Percentiles rank a stretch among this genome's conserved stretches.
These are phyloP conservation scores for Lacerta viridis DNA, from an alignment of 2,797 vertebrate species.

Conservation along the genomic window DNA sequence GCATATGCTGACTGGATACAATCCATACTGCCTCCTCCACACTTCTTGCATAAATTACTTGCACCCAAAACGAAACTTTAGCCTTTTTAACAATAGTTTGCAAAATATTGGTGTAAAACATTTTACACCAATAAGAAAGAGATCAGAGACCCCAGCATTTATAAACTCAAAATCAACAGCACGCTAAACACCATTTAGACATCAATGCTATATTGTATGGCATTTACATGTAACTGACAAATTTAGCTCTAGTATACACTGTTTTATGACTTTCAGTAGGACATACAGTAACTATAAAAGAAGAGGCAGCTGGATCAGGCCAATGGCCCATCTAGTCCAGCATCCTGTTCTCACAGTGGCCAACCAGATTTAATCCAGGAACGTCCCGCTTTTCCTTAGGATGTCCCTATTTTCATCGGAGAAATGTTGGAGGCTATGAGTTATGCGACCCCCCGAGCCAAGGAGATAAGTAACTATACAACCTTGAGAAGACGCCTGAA, in stretches of 20 bases:
- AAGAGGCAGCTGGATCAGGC: too few relatives aligned
- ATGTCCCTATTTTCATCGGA: too few relatives aligned
- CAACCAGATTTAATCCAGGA: too few relatives aligned
- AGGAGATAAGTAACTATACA: too few relatives aligned
- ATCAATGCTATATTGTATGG: rapidly evolving
- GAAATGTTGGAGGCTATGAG: too few relatives aligned
- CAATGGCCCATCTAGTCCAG: too few relatives aligned
- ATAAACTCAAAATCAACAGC: slow-evolving; percentile 44
- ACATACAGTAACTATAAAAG: neutral
- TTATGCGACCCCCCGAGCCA: too few relatives aligned
- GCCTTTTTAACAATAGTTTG: slow-evolving; percentile 29
- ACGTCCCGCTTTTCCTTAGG: too few relatives aligned
- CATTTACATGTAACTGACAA: slow-evolving; percentile 38
- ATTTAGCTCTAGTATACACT: slow-evolving; percentile 26
- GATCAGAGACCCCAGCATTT: slow-evolving; percentile 50
- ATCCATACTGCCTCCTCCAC: slow-evolving; percentile 55
- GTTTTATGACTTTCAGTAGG: slow-evolving; percentile 47
- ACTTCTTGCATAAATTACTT: slow-evolving; percentile 54
- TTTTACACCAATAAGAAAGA: slow-evolving; percentile 54
- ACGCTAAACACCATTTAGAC: slow-evolving; percentile 46
- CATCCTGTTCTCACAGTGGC: too few relatives aligned
- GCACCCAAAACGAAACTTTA: slow-evolving; percentile 50
- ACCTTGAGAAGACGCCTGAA: too few relatives aligned
- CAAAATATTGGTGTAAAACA: slow-evolving; percentile 45
- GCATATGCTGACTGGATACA: slow-evolving; percentile 56